Percentiles rank a stretch among this genome's conserved stretches.
phyloP scores from a whole-genome alignment of 2,888 invertebrate genomes.

The Adineta ricciae region DNA sequence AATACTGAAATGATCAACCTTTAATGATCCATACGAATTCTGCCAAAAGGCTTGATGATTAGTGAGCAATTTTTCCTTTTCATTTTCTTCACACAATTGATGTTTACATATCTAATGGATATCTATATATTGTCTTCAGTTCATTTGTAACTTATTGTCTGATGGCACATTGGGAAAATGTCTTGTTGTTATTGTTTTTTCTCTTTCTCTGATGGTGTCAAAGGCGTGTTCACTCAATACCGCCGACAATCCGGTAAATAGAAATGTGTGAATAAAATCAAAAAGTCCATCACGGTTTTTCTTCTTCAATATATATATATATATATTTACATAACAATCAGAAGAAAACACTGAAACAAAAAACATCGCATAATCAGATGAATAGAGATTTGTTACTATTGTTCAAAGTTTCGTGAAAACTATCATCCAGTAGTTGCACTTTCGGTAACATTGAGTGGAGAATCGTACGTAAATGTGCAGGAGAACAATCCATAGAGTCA shows the following conservation, averaged over 20 bases:
- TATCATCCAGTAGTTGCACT: background rate
- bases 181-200: background rate
- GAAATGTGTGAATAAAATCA: slow-evolving; percentile 13
- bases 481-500: background rate
- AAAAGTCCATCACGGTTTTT: background rate
- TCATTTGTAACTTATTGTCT: slow-evolving; percentile 9
- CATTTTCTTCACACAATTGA: background rate
- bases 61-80: background rate
- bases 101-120: background rate
- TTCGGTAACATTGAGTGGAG: background rate
- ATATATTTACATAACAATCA: slow-evolving; percentile 9
- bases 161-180: background rate
- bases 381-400: slow-evolving; percentile 11
- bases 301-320: background rate
- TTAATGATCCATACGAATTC: background rate
- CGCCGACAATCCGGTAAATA: background rate
- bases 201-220: background rate
- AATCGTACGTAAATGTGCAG: background rate
- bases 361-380: background rate
- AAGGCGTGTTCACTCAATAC: background rate
- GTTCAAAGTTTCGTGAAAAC: background rate
- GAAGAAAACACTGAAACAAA: background rate
- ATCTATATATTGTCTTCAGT: background rate
- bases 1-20: background rate
- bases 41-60: background rate